Evolutionary conservation across 1,140 invertebrate species (phyloP).

Genomic region (Panagrolaimus sp.): DNA sequence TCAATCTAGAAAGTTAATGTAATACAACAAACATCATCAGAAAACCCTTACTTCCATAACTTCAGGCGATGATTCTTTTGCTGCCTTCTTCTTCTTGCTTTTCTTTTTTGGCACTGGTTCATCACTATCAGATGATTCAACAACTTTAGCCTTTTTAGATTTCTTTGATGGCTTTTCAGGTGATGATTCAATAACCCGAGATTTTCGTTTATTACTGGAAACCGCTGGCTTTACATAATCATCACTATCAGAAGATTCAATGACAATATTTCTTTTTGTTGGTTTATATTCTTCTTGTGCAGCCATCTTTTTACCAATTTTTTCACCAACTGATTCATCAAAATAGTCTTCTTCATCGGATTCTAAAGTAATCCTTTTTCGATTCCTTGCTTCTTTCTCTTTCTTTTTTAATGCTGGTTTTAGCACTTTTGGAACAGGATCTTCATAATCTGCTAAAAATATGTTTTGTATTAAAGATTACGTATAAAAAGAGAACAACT

Average conservation of each 20-base stretch:
- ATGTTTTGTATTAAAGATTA: too few relatives aligned
- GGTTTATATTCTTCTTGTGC: neutral
- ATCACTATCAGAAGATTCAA: neutral
- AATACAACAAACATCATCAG: too few relatives aligned
- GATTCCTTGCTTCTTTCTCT: neutral
- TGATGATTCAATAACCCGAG: neutral
- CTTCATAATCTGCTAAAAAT: slow-evolving; percentile 1
- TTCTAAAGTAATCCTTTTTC: neutral
- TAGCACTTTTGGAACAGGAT: neutral
- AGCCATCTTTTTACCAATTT: neutral
- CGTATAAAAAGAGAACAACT: neutral
- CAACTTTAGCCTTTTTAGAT: neutral
- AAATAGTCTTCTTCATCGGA: neutral
- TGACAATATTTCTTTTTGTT: neutral
- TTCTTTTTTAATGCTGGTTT: neutral
- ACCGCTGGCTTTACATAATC: neutral
- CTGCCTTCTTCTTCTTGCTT: too few relatives aligned
- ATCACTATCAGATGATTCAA: too few relatives aligned
- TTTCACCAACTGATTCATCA: neutral
- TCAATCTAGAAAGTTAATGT: too few relatives aligned
- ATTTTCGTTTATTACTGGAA: neutral
- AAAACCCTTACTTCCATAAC: too few relatives aligned
- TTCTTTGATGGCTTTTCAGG: neutral
- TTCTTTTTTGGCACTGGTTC: too few relatives aligned
- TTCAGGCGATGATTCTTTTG: too few relatives aligned